These are phyloP conservation scores for Amazona vittata DNA, from an alignment of 2,113 vertebrate genomes.

Conservation along the genomic window DNA sequence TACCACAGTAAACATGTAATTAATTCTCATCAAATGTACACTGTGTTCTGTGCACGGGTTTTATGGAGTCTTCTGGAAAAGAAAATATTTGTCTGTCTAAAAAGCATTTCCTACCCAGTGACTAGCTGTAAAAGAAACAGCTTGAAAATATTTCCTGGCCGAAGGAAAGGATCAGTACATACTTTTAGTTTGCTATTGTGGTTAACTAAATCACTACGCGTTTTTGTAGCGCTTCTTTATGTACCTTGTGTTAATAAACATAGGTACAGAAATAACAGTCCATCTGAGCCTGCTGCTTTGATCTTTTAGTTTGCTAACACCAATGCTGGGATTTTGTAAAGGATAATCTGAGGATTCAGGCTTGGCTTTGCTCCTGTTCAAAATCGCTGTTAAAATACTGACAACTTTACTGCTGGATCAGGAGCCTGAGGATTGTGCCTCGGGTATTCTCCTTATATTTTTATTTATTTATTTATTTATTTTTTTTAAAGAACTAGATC, in stretches of 20 bases:
- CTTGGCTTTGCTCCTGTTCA: not conserved
- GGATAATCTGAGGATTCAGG: not conserved
- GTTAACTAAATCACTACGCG: not conserved
- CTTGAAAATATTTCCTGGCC: conserved; percentile 20
- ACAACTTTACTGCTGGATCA: not conserved
- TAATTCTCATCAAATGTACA: not conserved
- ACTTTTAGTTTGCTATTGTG: not conserved
- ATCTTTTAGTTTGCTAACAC: not conserved
- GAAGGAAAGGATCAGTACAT: not conserved
- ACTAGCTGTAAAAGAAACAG: conserved; percentile 28
- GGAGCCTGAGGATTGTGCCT: not conserved
- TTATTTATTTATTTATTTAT: no score
- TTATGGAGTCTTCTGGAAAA: conserved; percentile 39
- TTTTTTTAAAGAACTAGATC: not conserved
- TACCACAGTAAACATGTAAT: conserved; percentile 29
- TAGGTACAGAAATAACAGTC: conserved; percentile 4
- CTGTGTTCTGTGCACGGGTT: not conserved
- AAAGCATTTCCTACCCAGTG: conserved; percentile 40
- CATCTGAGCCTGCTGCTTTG: not conserved
- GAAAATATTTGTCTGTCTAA: conserved; percentile 37
- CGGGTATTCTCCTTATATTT: not conserved
- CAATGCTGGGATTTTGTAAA: not conserved
- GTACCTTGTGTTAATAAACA: not conserved
- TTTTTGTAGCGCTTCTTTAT: conserved; percentile 21
- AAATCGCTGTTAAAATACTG: not conserved